Evolutionary conservation across 2,888 invertebrate genomes (phyloP), one percentile per base, ranked within the genome.

Genomic region (Perizoma flavofasciatum): DNA sequence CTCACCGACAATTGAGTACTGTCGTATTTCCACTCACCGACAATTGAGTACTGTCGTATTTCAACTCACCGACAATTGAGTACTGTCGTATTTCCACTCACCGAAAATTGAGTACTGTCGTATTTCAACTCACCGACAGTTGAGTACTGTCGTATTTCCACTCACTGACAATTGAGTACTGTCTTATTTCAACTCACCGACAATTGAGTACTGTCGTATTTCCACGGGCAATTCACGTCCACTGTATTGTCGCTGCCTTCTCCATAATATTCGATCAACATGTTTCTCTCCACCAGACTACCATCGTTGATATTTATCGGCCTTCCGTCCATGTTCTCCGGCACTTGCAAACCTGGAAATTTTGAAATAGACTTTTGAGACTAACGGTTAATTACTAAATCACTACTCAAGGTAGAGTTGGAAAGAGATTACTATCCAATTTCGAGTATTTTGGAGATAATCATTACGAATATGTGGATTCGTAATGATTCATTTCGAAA

Each of bases 241-340:
- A 93, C 93, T 0, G 93, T 90, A 0, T 86, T 79, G 0, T 81
- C 71, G 59, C 93, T 93, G 1, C 94, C 95, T 82, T 98, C 98
- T 0, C 98, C 98, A 70, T 94, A 93, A 78, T 98, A 97, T 80
- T 98, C 97, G 34, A 98, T 89, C 54, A 98, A 86, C 77, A 98
- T 92, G 49, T 92, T 93, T 54, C 94, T 92, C 44, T 81, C 82
- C 0, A 66, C 61, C 4, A 68, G 39, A 5, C 67, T 66, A 4
- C 68, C 65, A 5, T 61, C 55, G 43, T 46, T 51, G 6, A 81
- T 61, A 7, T 76, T 70, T 46, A 89, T 79, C 0, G 78, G 72
- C 37, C 70, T 75, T 0, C 97, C 97, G 81, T 97, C 96, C 89
- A 95, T 94, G 22, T 85, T 71, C 0, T 77, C 58, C 0, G 94